Conservation (phyloP, 2,888 invertebrate genomes). For the Nephrotoma flavescens region DNA sequence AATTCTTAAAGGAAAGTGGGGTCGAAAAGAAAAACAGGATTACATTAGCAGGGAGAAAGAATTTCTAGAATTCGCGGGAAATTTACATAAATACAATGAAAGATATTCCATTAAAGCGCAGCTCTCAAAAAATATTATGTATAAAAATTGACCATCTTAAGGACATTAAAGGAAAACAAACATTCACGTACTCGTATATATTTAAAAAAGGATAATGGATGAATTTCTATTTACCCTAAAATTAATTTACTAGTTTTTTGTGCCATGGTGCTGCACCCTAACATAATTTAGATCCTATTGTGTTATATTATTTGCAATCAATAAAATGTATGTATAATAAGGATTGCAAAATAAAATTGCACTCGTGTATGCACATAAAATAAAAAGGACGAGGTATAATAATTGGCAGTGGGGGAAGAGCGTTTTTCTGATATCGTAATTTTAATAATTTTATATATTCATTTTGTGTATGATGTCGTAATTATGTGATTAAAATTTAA, state of each 20-base stretch:
- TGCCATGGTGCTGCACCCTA: background rate
- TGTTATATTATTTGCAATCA: background rate
- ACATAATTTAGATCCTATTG: background rate
- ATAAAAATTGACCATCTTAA: background rate
- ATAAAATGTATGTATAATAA: background rate
- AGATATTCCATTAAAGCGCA: background rate
- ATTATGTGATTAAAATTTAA: background rate
- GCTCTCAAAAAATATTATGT: background rate
- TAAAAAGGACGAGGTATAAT: background rate
- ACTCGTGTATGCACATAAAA: background rate
- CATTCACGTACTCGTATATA: background rate
- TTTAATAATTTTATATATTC: background rate
- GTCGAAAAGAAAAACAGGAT: background rate
- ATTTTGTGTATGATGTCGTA: background rate
- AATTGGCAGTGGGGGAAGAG: background rate
- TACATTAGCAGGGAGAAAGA: background rate
- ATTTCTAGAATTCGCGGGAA: background rate
- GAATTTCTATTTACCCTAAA: background rate
- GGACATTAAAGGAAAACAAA: background rate
- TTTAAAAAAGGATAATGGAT: background rate
- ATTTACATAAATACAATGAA: background rate
- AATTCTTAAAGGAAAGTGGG: background rate
- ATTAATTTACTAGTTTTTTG: background rate
- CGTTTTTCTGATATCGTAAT: background rate
- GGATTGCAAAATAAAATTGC: background rate